A percentile compares a stretch with the other conserved stretches of the same genome.
These are phyloP conservation scores for Cochlearius cochlearius DNA, from an alignment of 2,113 vertebrate species.

Conservation along the genomic window DNA sequence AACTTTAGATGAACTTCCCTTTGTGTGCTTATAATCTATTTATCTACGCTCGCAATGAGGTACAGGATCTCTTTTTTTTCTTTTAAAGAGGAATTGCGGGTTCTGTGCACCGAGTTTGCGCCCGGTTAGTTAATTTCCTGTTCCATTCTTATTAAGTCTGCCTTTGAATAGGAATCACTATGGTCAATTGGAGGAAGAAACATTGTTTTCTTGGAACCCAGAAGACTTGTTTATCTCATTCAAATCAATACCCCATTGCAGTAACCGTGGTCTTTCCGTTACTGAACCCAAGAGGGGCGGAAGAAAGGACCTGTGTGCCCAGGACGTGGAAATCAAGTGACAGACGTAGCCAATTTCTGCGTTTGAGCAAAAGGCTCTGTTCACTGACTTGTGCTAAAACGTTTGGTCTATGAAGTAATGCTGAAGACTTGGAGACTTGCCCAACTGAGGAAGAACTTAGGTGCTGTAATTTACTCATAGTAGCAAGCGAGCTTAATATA, in stretches of 20 bases:
- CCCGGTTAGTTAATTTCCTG: slow-evolving; percentile 27
- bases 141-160: not conserved
- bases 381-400: not conserved
- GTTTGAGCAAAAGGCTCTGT: not conserved
- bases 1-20: not conserved
- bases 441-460: rapidly evolving
- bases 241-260: not conserved
- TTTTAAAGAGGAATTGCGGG: not conserved
- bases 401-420: not conserved
- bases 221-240: not conserved
- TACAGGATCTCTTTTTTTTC: not conserved
- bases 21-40: not conserved
- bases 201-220: not conserved
- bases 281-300: not conserved
- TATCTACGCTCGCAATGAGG: not conserved
- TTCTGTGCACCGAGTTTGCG: not conserved
- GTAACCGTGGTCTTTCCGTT: rapidly evolving
- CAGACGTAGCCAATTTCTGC: rapidly evolving
- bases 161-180: not conserved
- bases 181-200: slow-evolving; percentile 48
- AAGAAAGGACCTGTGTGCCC: not conserved
- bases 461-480: not conserved
- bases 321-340: rapidly evolving
- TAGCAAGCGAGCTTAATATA: rapidly evolving
- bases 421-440: not conserved